Evolutionary conservation across 2,797 vertebrate species (phyloP).

Genomic region (Perodicticus potto): DNA sequence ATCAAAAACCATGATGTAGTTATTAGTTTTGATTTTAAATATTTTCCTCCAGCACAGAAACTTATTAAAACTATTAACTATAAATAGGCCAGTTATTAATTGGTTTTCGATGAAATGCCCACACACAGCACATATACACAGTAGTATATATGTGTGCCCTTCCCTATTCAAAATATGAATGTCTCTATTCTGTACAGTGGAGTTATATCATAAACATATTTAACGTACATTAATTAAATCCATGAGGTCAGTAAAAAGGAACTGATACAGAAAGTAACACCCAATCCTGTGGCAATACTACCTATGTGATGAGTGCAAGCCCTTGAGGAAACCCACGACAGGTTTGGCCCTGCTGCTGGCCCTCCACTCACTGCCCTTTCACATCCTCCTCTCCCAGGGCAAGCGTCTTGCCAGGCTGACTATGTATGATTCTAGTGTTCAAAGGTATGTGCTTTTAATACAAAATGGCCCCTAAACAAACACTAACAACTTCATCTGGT

Average conservation of each 20-base stretch:
- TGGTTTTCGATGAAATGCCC: slow-evolving; percentile 56
- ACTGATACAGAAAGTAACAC: background rate
- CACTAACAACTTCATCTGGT: background rate
- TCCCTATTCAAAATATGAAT: slow-evolving; percentile 23
- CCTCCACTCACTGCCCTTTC: background rate
- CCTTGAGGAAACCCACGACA: background rate
- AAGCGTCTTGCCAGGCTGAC: background rate
- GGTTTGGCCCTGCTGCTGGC: accelerated
- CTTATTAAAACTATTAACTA: slow-evolving; percentile 66
- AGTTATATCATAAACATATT: background rate
- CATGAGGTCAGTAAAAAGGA: background rate
- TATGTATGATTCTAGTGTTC: slow-evolving; percentile 25
- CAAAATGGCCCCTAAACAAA: background rate
- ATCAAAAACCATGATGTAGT: slow-evolving; percentile 68
- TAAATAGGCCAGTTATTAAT: slow-evolving; percentile 49
- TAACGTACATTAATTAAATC: background rate
- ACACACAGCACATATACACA: background rate
- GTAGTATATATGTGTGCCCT: background rate
- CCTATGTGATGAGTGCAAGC: accelerated
- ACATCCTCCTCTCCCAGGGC: background rate
- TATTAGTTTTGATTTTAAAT: slow-evolving; percentile 67
- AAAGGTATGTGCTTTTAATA: background rate
- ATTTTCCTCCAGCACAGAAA: slow-evolving; percentile 50
- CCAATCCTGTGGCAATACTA: background rate
- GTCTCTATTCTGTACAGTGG: background rate